These are phyloP conservation scores for Antheraea pernyi DNA, from an alignment of 1,140 invertebrate genomes.

Conservation along the genomic window DNA sequence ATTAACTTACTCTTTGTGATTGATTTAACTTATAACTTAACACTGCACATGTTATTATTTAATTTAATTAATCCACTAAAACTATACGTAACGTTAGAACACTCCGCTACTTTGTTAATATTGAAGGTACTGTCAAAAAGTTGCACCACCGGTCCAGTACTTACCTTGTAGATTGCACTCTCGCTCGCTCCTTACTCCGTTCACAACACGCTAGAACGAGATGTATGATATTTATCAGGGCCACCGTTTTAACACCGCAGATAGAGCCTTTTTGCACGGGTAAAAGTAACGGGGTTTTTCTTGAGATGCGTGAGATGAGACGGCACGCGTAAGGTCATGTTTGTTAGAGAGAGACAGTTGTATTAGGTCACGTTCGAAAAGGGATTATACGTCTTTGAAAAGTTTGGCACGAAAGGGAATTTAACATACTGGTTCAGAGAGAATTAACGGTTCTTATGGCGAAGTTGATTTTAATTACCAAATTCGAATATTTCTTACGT, in stretches of 20 bases:
- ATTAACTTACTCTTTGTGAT: slow-evolving; percentile 12
- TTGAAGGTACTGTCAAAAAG: slow-evolving; percentile 68
- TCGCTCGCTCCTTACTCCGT: slow-evolving; percentile 16
- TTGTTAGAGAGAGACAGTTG: slow-evolving; percentile 43
- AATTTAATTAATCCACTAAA: slow-evolving; percentile 32
- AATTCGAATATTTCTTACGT: too few species aligned
- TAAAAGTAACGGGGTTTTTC: slow-evolving; percentile 76
- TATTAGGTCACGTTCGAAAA: slow-evolving; percentile 6
- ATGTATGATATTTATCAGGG: slow-evolving; percentile 16
- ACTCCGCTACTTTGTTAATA: slow-evolving; percentile 49
- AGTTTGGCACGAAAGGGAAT: slow-evolving; percentile 3
- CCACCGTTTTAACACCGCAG: slow-evolving; percentile 42
- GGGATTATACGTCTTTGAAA: background rate
- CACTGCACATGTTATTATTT: slow-evolving; percentile 33
- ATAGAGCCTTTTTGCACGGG: slow-evolving; percentile 74
- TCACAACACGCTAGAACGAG: slow-evolving; percentile 33
- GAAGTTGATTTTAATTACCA: too few species aligned
- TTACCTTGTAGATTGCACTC: slow-evolving; percentile 34
- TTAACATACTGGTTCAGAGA: background rate
- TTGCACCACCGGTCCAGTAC: slow-evolving; percentile 62
- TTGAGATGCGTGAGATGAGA: slow-evolving; percentile 72
- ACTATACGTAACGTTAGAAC: slow-evolving; percentile 26
- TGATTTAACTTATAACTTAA: slow-evolving; percentile 27
- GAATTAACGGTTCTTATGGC: background rate
- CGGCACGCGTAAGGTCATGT: slow-evolving; percentile 32